phyloP scores from a whole-genome alignment of 1,140 invertebrate species.

The Cydia pomonella region DNA sequence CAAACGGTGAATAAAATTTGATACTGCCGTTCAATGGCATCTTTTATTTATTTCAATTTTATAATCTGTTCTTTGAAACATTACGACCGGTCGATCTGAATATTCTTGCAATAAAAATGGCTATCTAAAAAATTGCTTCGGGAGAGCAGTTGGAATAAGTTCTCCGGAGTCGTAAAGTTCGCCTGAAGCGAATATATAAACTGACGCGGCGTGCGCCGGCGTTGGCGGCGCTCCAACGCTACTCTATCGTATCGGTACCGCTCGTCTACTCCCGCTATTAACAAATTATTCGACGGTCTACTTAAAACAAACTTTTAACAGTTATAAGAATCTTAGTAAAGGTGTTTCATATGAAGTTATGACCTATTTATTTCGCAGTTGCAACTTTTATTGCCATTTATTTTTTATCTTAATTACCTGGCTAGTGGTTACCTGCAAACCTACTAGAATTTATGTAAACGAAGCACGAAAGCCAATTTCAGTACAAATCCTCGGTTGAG shows the following conservation, averaged over 20 bases:
- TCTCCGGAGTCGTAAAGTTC: constrained; percentile 61
- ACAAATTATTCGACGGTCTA: constrained; percentile 40
- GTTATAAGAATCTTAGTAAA: neutral
- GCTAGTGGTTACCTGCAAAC: neutral
- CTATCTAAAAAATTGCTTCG: constrained; percentile 52
- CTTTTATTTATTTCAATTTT: constrained; percentile 38
- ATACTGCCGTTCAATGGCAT: neutral
- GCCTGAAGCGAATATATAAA: constrained; percentile 52
- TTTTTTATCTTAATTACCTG: neutral
- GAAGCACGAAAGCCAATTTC: constrained; percentile 1
- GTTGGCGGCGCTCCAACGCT: constrained; percentile 58
- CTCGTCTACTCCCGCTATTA: constrained; percentile 43
- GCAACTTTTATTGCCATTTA: neutral
- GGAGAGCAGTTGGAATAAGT: constrained; percentile 54
- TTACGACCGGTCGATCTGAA: constrained; percentile 43
- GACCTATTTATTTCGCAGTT: neutral
- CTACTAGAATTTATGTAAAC: neutral
- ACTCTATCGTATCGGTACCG: constrained; percentile 41
- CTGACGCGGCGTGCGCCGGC: constrained; percentile 43
- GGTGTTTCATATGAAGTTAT: neutral
- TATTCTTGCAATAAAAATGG: constrained; percentile 51
- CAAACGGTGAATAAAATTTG: constrained; percentile 36
- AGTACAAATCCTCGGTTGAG: constrained; percentile 10
- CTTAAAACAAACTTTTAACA: constrained; percentile 1
- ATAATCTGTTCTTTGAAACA: neutral